These are phyloP conservation scores for Empidonax alnorum DNA, from an alignment of 2,113 vertebrate species.

Conservation along the genomic window DNA sequence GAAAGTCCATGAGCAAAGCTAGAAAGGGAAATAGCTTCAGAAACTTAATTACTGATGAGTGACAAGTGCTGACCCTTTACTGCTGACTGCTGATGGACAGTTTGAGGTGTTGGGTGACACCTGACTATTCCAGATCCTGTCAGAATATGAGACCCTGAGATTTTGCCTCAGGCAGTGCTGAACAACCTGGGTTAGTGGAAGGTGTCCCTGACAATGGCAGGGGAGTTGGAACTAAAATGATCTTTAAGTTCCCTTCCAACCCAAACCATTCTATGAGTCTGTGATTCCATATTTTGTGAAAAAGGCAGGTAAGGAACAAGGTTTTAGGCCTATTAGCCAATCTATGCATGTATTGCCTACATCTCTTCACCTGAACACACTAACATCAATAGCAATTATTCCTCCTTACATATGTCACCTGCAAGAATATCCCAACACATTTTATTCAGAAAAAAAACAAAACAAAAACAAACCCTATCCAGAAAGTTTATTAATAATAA, in stretches of 20 bases:
- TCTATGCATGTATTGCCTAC: too few relatives aligned
- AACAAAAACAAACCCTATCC: too few relatives aligned
- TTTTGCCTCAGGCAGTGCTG: background rate
- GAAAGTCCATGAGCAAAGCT: background rate
- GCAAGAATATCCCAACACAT: background rate
- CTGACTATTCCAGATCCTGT: background rate
- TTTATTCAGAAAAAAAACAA: background rate
- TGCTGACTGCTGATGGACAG: background rate
- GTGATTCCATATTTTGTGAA: background rate
- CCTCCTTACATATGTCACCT: accelerated
- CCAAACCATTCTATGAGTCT: background rate
- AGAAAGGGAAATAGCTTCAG: background rate
- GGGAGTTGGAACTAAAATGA: background rate
- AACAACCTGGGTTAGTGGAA: background rate
- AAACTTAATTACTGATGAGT: background rate
- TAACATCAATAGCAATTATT: background rate
- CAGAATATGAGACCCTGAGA: background rate
- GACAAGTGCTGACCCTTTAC: background rate
- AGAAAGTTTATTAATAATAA: background rate
- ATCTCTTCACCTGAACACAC: background rate
- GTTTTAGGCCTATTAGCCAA: background rate
- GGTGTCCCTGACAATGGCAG: background rate
- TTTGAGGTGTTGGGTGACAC: background rate
- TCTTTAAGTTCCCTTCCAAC: background rate
- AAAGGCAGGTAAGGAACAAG: background rate